Percentiles rank a stretch among this genome's conserved stretches.
phyloP scores from a whole-genome alignment of 2,888 invertebrate species.

The Epinotia nisella region DNA sequence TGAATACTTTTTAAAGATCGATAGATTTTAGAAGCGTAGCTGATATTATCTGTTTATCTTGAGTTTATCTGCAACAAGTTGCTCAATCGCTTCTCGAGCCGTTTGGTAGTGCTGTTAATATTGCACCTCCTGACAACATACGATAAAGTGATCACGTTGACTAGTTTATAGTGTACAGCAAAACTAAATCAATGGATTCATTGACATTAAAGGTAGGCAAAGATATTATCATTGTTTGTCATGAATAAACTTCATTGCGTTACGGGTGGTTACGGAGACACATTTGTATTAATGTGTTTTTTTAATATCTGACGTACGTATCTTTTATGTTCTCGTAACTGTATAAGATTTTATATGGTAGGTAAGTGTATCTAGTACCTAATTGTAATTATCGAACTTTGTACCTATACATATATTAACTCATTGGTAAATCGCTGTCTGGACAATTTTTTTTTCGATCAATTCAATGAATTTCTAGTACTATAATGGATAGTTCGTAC shows the following conservation, averaged over 20 bases:
- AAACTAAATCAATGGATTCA: not conserved
- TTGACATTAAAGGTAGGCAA: constrained; percentile 5
- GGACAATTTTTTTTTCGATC: too few species aligned
- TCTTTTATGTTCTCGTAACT: too few species aligned
- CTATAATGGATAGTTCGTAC: too few species aligned
- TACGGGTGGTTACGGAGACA: too few species aligned
- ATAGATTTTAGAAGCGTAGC: constrained; percentile 55
- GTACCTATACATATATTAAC: too few species aligned
- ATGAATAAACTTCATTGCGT: not conserved
- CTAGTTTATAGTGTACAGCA: not conserved
- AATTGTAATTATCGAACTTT: too few species aligned
- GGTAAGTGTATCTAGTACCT: too few species aligned
- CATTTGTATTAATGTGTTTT: not conserved
- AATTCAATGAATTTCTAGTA: too few species aligned
- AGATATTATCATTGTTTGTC: not conserved
- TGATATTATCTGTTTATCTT: constrained; percentile 67
- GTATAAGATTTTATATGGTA: too few species aligned
- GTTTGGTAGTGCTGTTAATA: constrained; percentile 46
- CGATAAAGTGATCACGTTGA: constrained; percentile 2
- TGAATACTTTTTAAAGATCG: constrained; percentile 62
- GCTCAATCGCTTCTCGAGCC: constrained; percentile 45
- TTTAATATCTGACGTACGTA: not conserved
- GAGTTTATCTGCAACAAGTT: constrained; percentile 61
- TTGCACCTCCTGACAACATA: not conserved
- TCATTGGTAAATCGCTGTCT: too few species aligned